Conservation (phyloP, 2,797 vertebrate species). For the Coreius guichenoti region DNA sequence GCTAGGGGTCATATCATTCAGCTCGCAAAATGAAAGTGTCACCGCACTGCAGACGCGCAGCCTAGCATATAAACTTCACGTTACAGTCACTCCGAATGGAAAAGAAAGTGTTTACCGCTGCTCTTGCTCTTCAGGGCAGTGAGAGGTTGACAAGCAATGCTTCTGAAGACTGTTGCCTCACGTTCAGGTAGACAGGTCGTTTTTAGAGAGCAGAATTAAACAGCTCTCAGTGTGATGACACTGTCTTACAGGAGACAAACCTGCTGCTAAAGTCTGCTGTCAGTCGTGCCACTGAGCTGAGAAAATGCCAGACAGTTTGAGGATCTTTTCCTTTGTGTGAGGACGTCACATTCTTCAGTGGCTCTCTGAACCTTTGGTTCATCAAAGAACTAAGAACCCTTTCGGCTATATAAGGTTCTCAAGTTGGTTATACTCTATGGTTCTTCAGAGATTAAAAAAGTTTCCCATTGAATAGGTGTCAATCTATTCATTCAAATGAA, state of each 20-base stretch:
- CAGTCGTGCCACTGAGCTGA: background rate
- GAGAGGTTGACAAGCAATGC: conserved; percentile 17
- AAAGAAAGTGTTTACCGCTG: conserved; percentile 28
- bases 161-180: conserved; percentile 27
- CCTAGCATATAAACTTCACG: conserved; percentile 40
- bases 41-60: conserved; percentile 15
- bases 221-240: background rate
- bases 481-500: background rate
- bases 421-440: background rate
- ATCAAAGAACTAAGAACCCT: background rate
- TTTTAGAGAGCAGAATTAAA: conserved; percentile 26
- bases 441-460: background rate
- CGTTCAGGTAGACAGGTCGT: conserved; percentile 13
- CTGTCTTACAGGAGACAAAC: background rate
- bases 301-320: background rate
- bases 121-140: conserved; percentile 5
- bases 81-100: conserved; percentile 2
- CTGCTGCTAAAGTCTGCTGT: conserved; percentile 5
- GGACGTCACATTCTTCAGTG: background rate
- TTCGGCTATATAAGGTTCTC: background rate
- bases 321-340: background rate
- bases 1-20: conserved; percentile 32
- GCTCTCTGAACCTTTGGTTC: background rate
- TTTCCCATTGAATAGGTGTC: background rate
- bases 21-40: conserved; percentile 21